Evolutionary conservation across 2,888 invertebrate genomes (phyloP), one percentile per base, ranked within the genome.

Genomic region (Meiosimyza platycephala): DNA sequence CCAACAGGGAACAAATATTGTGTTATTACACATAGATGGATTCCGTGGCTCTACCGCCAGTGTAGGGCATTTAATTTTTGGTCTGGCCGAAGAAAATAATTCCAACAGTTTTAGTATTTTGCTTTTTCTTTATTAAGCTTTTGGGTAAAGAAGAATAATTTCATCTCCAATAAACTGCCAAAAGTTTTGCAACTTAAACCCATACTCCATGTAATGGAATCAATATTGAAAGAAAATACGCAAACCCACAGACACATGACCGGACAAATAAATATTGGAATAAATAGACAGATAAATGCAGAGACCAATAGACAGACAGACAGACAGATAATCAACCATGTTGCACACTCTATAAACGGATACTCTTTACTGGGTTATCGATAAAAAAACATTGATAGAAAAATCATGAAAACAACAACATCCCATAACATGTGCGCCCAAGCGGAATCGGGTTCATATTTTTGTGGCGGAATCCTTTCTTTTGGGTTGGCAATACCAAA

Each of bases 171-270:
- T 74, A 74, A 75, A 72, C 68, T 70, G 64, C 68, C 72, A 71
- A 74, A 75, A 74, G 59, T 72, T 74, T 62, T 57, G 68, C 75
- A 77, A 77, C 76, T 72, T 63, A 59, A 69, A 74, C 54, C 59
- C 67, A 79, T 80, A 82, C 80, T 80, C 76, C 79, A 74, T 75
- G 74, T 80, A 74, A 77, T 76, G 77, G 77, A 79, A 82, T 81
- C 77, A 78, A 79, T 79, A 77, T 75, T 63, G 12, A 18, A 57
- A 63, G 18, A 47, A 63, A 11, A 48, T 18, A 47, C 16, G 13
- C 16, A 55, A 52, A 52, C 5, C 12, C 48, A n/a, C 63, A 48
- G 16, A 51, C 6, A 47, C 52, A 16, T 12, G 16, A 63, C n/a
- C 15, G 47, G 59, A 47, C 15, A 64, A 13, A 18, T 15, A 28